Percentiles rank a stretch among this genome's conserved stretches.
Conservation (phyloP, 2,797 vertebrate species). For the Gymnothorax javanicus region DNA sequence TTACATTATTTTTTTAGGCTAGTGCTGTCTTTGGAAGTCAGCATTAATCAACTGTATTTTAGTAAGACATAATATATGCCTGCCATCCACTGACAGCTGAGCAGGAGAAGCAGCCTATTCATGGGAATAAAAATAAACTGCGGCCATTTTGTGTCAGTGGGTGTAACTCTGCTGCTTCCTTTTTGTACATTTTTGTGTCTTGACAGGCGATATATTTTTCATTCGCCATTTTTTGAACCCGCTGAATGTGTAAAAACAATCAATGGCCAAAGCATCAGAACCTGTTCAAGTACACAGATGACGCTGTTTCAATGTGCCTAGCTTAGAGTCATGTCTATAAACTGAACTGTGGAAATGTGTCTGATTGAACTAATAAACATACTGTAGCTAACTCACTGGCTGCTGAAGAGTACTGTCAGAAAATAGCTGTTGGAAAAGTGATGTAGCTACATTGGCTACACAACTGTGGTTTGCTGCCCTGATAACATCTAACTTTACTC, state of each 20-base stretch:
- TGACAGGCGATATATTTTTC: constrained; percentile 6
- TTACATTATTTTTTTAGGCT: background rate
- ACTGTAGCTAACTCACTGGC: constrained; percentile 2
- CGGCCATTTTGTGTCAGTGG: constrained; percentile 2
- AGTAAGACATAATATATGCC: constrained; percentile 6
- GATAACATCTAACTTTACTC: background rate
- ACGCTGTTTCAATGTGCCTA: background rate
- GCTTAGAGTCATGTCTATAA: background rate
- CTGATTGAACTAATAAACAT: background rate
- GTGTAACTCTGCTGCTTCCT: background rate
- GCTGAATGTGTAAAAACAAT: background rate
- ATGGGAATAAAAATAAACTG: background rate
- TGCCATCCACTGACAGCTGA: background rate
- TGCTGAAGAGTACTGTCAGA: background rate
- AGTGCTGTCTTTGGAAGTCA: background rate
- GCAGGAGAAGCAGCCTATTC: background rate
- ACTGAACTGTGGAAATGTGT: background rate
- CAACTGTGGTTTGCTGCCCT: background rate
- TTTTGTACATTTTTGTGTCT: background rate
- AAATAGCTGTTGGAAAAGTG: background rate
- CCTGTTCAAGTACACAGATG: background rate
- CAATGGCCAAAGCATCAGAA: background rate
- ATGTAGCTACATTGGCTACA: background rate
- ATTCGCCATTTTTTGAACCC: background rate
- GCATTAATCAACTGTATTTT: background rate